Percentiles rank a stretch among this genome's conserved stretches.
phyloP scores from a whole-genome alignment of 2,797 vertebrate species.

The Falco biarmicus region DNA sequence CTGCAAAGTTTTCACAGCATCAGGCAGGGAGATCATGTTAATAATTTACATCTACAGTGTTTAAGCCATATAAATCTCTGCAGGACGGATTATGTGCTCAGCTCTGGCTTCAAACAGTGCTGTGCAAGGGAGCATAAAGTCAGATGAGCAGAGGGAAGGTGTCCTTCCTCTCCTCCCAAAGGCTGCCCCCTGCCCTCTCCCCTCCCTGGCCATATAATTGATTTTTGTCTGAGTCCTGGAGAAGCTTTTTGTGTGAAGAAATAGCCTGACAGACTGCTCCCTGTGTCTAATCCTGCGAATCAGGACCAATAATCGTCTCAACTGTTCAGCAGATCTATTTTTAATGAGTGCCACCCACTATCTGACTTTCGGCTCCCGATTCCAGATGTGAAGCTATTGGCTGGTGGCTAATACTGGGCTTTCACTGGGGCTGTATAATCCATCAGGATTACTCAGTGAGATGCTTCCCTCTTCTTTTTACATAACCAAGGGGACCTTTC shows the following conservation, averaged over 20 bases:
- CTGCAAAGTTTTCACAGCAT: not conserved
- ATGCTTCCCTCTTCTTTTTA: slow-evolving; percentile 32
- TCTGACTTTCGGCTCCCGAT: not conserved
- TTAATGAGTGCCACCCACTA: slow-evolving; percentile 57
- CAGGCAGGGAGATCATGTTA: not conserved
- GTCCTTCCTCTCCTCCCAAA: not conserved
- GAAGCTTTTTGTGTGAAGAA: slow-evolving; percentile 4
- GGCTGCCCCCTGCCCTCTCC: not conserved
- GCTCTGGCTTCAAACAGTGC: not conserved
- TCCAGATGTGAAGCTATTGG: slow-evolving; percentile 60
- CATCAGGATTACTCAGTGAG: slow-evolving; percentile 28
- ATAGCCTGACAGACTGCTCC: slow-evolving; percentile 48
- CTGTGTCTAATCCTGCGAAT: slow-evolving; percentile 51
- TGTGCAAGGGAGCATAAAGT: not conserved
- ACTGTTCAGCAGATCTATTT: slow-evolving; percentile 58
- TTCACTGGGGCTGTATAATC: slow-evolving; percentile 31
- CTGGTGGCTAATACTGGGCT: slow-evolving; percentile 53
- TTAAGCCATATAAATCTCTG: not conserved
- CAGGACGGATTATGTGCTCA: not conserved
- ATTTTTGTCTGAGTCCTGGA: not conserved
- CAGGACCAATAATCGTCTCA: slow-evolving; percentile 67
- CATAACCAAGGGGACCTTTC: slow-evolving; percentile 69
- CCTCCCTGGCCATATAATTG: not conserved
- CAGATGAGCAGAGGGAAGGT: not conserved
- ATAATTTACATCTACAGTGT: not conserved